Percentiles rank a stretch among this genome's conserved stretches.
phyloP scores from a whole-genome alignment of 2,888 invertebrate genomes.

The Himalopsyche japonica region DNA sequence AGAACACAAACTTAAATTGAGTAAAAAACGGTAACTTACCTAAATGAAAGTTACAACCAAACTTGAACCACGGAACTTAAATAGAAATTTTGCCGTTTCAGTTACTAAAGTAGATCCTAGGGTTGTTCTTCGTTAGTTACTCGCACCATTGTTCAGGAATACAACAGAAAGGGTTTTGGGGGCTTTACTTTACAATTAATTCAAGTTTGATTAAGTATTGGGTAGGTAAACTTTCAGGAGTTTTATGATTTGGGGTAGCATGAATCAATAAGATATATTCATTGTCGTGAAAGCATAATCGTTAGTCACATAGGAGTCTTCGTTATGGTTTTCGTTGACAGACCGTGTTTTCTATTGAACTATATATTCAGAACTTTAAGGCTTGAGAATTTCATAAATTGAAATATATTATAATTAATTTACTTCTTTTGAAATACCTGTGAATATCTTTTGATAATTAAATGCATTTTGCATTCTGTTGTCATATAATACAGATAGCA shows the following conservation, averaged over 20 bases:
- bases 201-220: background rate
- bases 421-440: too few species aligned
- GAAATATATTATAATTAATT: too few species aligned
- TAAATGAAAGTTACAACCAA: background rate
- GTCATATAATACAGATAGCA: too few species aligned
- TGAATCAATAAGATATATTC: too few species aligned
- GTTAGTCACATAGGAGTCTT: too few species aligned
- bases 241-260: background rate
- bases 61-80: background rate
- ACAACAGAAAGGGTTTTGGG: background rate
- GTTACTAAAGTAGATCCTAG: background rate
- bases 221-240: background rate
- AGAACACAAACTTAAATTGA: background rate
- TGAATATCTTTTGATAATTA: too few species aligned
- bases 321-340: too few species aligned
- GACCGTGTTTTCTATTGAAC: too few species aligned
- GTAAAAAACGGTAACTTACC: background rate
- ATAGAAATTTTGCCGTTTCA: background rate
- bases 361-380: too few species aligned
- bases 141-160: background rate
- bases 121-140: background rate
- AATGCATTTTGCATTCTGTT: too few species aligned
- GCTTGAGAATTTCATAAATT: too few species aligned
- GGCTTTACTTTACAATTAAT: background rate
- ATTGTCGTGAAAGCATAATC: too few species aligned